Conservation (phyloP, 1,140 invertebrate species). For the Aphis craccivora region DNA sequence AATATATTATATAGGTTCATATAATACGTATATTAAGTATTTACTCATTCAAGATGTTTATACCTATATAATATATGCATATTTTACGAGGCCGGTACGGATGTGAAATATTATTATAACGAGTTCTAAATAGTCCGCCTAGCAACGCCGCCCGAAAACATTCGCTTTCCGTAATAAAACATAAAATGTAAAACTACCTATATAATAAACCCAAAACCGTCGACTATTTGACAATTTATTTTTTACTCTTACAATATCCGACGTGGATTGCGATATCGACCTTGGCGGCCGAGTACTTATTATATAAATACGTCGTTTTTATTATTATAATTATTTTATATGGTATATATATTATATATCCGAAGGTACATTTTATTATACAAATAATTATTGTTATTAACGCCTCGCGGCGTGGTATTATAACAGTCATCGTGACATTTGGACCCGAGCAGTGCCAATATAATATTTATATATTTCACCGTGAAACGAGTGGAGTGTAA, state of each 20-base stretch:
- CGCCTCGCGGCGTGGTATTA: not conserved
- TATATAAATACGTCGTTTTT: not conserved
- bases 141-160: not conserved
- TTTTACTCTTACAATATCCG: not conserved
- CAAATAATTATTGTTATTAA: not conserved
- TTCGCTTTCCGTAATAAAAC: constrained; percentile 10
- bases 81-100: not conserved
- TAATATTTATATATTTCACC: not conserved
- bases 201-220: not conserved
- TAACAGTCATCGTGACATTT: constrained; percentile 2
- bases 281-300: not conserved
- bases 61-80: not conserved
- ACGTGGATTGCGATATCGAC: not conserved
- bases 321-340: no score
- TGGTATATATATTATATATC: no score
- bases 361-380: not conserved
- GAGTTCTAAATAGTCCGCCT: not conserved
- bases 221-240: not conserved
- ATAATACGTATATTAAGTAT: no score
- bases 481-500: not conserved
- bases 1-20: no score
- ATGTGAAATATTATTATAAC: constrained; percentile 14
- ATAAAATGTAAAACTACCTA: not conserved
- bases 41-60: not conserved
- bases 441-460: not conserved